Conservation (phyloP, 2,113 vertebrate species). For the Erythrocercus mccallii region DNA sequence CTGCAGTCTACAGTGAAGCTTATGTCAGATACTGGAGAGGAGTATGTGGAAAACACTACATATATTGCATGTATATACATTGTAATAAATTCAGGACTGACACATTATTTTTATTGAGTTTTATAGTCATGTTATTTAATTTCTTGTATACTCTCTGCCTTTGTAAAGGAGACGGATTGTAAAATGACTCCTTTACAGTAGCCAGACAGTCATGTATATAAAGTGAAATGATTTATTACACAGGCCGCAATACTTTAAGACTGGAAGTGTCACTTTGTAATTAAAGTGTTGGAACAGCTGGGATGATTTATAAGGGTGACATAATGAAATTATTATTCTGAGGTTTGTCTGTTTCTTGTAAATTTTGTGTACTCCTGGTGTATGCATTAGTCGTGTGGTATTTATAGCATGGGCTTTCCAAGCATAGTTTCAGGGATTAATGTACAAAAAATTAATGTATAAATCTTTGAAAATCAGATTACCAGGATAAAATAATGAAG, state of each 20-base stretch:
- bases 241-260: neutral
- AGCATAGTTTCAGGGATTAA: constrained; percentile 19
- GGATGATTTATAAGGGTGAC: constrained; percentile 30
- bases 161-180: neutral
- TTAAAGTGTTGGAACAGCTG: constrained; percentile 23
- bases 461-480: constrained; percentile 47
- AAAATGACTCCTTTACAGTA: neutral
- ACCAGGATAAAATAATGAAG: neutral
- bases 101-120: neutral
- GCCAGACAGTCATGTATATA: neutral
- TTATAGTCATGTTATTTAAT: neutral
- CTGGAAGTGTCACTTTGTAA: constrained; percentile 33
- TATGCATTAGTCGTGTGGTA: neutral
- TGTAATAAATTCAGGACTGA: neutral
- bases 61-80: neutral
- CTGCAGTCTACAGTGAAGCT: neutral
- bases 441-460: neutral
- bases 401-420: constrained; percentile 2
- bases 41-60: neutral
- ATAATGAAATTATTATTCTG: constrained; percentile 36
- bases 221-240: constrained; percentile 14
- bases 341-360: constrained; percentile 4
- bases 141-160: neutral
- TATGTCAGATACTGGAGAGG: neutral
- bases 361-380: constrained; percentile 8